phyloP scores from a whole-genome alignment of 2,113 vertebrate species.

The Phainopepla nitens region DNA sequence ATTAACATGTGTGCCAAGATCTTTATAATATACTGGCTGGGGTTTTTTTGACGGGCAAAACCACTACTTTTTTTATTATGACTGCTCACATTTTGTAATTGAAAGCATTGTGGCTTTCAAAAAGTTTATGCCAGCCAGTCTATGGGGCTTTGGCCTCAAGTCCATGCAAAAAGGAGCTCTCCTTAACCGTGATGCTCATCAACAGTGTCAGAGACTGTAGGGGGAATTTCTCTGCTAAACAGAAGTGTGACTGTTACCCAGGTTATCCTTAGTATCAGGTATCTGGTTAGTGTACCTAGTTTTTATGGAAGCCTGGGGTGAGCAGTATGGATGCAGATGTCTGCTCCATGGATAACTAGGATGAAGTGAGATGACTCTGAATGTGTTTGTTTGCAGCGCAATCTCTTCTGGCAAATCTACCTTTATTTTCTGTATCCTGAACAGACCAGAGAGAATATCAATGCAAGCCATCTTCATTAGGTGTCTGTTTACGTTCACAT shows the following conservation, averaged over 20 bases:
- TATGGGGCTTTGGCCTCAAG: background rate
- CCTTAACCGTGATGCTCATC: background rate
- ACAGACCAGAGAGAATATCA: background rate
- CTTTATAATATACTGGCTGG: background rate
- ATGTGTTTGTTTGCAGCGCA: background rate
- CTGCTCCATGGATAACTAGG: background rate
- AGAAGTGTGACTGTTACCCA: background rate
- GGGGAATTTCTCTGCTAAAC: background rate
- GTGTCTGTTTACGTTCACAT: slow-evolving; percentile 1
- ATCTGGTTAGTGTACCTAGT: background rate
- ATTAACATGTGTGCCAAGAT: background rate
- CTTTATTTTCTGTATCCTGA: slow-evolving; percentile 17
- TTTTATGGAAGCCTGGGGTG: background rate
- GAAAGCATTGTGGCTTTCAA: background rate
- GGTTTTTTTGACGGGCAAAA: background rate
- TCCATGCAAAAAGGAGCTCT: background rate
- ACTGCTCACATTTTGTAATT: background rate
- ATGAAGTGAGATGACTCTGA: background rate
- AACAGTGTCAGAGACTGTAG: background rate
- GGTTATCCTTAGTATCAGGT: background rate
- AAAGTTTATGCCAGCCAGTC: background rate
- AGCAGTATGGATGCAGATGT: background rate
- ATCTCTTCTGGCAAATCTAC: background rate
- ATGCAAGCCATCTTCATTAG: slow-evolving; percentile 4
- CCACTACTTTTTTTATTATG: background rate